A percentile compares a stretch with the other conserved stretches of the same genome.
These are phyloP conservation scores for Sebastes flavidus DNA, from an alignment of 2,797 vertebrate species.

Conservation along the genomic window DNA sequence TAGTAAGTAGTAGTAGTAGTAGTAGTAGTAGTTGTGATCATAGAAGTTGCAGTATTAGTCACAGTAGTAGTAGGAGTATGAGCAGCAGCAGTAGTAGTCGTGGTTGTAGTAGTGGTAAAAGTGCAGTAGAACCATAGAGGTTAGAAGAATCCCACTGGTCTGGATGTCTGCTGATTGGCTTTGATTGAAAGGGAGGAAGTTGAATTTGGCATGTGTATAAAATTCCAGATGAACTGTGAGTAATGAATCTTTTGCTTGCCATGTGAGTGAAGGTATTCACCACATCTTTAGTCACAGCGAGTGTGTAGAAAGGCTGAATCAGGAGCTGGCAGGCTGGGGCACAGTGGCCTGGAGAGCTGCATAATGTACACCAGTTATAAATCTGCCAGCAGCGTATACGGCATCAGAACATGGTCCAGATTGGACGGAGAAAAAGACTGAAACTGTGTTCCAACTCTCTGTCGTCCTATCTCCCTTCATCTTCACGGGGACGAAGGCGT, in stretches of 20 bases:
- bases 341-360: conserved; percentile 45
- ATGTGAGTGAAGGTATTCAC: conserved; percentile 43
- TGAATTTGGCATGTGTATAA: conserved; percentile 34
- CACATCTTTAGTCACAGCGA: conserved; percentile 37
- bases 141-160: not conserved
- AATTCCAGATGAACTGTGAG: conserved; percentile 19
- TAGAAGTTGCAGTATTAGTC: not conserved
- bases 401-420: conserved; percentile 45
- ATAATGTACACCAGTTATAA: conserved; percentile 65
- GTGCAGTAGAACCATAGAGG: not conserved
- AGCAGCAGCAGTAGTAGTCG: not conserved
- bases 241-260: conserved; percentile 36
- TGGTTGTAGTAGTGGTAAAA: not conserved
- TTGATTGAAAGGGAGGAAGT: conserved; percentile 13
- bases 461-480: conserved; percentile 37
- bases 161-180: conserved; percentile 1
- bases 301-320: conserved; percentile 66
- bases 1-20: no score
- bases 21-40: not conserved
- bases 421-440: conserved; percentile 30
- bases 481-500: conserved; percentile 26
- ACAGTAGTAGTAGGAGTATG: not conserved
- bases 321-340: conserved; percentile 64
- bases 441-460: conserved; percentile 41
- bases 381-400: conserved; percentile 57